phyloP scores from a whole-genome alignment of 2,888 invertebrate genomes.

The Drosophila kokeensis region DNA sequence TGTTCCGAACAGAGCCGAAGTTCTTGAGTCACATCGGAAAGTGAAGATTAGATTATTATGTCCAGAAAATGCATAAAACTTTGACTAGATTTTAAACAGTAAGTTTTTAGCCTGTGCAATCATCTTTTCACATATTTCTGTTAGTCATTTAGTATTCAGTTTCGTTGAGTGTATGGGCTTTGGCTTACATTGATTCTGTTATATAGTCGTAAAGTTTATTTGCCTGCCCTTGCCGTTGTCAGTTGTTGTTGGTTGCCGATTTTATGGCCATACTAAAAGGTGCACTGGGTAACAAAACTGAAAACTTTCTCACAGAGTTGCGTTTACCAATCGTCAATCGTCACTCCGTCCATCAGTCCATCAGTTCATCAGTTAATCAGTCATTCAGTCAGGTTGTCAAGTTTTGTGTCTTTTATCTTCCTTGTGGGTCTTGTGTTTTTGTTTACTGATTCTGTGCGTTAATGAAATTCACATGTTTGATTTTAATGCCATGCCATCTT shows the following conservation, averaged over 20 bases:
- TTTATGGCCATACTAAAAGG: conserved; percentile 75
- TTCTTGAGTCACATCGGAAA: too few species aligned
- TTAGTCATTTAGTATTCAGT: not conserved
- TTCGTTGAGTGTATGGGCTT: conserved; percentile 46
- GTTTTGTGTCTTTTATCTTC: conserved; percentile 57
- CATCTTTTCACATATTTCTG: not conserved
- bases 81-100: not conserved
- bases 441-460: conserved; percentile 55
- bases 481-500: conserved; percentile 60
- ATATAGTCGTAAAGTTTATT: conserved; percentile 78
- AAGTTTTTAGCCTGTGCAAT: too few species aligned
- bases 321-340: conserved; percentile 13
- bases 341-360: conserved; percentile 21
- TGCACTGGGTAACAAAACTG: conserved; percentile 72
- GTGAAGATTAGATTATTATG: too few species aligned
- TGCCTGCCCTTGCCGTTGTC: conserved; percentile 68
- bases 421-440: not conserved
- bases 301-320: conserved; percentile 73
- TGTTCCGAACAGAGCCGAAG: too few species aligned
- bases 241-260: conserved; percentile 31
- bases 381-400: conserved; percentile 24
- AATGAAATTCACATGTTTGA: conserved; percentile 76
- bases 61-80: too few species aligned
- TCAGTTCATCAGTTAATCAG: not conserved
- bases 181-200: conserved; percentile 79